Evolutionary conservation across 2,113 vertebrate genomes (phyloP), one percentile per base, ranked within the genome.

Genomic region (Melanotaenia duboulayi): DNA sequence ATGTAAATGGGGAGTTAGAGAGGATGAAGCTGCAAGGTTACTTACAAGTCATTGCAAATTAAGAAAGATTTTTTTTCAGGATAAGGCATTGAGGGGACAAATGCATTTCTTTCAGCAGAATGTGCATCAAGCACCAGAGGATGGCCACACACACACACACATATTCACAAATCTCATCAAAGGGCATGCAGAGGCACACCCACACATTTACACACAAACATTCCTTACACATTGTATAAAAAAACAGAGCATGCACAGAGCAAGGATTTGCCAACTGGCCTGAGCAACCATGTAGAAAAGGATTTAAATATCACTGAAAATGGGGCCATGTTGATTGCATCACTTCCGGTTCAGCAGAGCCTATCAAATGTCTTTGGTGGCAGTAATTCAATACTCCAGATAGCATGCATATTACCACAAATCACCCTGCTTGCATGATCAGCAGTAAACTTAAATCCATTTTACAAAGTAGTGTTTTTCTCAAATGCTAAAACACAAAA

Each of bases 251-350:
- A 82, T 20, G 50, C 81, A 78, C 25, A 44, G 68, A 80, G 57
- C 61, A 57, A 79, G 32, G 44, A 68, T 85, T 84, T 78, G 73
- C 79, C 83, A 89, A 72, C 81, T 89, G 82, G 78, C 81, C 59
- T 24, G 81, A 64, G 67, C 78, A 82, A 72, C 62, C 82, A 90
- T 67, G 80, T 86, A 82, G 63, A 90, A 91, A 92, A 91, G 39
- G 76, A 90, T 91, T 91, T 90, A 90, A 90, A 93, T 90, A 93
- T 90, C 90, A 90, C 87, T 86, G 90, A 80, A 89, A 90, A 93
- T 87, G 86, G 75, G 81, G 81, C 80, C 78, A 78, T 65, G 64
- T 66, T 82, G 76, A 93, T 88, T 91, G 85, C 84, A 92, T 93
- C 88, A 88, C 86, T 90, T 90, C 87, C 71, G 78, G 87, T 80